phyloP scores from a whole-genome alignment of 23 tunicate species.

The Diplosoma virens region DNA sequence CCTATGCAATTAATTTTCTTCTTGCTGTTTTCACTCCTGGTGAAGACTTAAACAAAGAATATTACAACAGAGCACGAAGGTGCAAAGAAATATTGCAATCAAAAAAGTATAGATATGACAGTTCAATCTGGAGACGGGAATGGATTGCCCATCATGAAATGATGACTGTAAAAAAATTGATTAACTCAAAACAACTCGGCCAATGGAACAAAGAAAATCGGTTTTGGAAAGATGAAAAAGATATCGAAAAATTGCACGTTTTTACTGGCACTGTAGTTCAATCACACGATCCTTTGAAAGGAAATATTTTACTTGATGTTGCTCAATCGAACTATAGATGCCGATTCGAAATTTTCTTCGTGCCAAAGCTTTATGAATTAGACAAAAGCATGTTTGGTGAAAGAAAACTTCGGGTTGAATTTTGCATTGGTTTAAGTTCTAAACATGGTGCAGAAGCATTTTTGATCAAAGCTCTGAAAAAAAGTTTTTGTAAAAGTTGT shows the following conservation, averaged over 20 bases:
- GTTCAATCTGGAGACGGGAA: slow-evolving; percentile 9
- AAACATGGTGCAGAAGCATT: too few species aligned
- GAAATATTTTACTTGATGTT: slow-evolving; percentile 6
- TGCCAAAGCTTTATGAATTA: too few species aligned
- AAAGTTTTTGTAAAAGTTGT: too few species aligned
- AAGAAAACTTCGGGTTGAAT: too few species aligned
- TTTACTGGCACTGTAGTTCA: slow-evolving; percentile 40
- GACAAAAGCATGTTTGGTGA: too few species aligned
- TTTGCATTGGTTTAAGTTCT: too few species aligned
- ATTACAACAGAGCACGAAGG: slow-evolving; percentile 3
- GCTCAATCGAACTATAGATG: too few species aligned
- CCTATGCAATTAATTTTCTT: slow-evolving; percentile 40
- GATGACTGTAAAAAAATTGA: slow-evolving; percentile 14
- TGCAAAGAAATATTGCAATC: slow-evolving; percentile 16
- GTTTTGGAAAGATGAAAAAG: slow-evolving; percentile 33
- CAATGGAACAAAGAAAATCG: slow-evolving; percentile 30
- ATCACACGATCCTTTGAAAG: slow-evolving; percentile 6
- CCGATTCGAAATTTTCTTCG: too few species aligned
- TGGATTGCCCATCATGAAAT: slow-evolving; percentile 19
- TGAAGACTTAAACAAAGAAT: slow-evolving; percentile 6
- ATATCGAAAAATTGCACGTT: slow-evolving; percentile 15
- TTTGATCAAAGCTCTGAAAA: too few species aligned
- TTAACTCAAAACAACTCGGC: slow-evolving; percentile 22
- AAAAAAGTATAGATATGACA: not conserved
- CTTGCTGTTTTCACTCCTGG: slow-evolving; percentile 44